Evolutionary conservation across 2,797 vertebrate genomes (phyloP).

Genomic region (Coregonus sp.): DNA sequence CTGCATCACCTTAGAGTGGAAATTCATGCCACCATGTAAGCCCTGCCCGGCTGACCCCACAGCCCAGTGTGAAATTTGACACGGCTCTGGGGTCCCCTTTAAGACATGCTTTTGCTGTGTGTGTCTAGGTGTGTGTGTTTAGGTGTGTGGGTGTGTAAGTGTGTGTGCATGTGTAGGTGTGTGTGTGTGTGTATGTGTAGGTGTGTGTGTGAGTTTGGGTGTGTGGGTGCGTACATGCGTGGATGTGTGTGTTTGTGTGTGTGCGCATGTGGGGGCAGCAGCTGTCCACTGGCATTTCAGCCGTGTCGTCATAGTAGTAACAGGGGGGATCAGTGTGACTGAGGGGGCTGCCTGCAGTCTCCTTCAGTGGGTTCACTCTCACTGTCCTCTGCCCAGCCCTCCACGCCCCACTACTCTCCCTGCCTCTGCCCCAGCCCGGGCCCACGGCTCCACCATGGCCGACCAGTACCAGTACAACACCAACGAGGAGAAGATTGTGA

Average conservation of each 20-base stretch:
- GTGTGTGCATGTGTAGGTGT: too few relatives aligned
- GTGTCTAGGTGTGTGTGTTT: neutral
- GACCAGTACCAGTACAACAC: conserved; percentile 77
- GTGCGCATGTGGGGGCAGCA: conserved; percentile 65
- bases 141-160: neutral
- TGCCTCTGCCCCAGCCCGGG: conserved; percentile 37
- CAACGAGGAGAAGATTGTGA: conserved; percentile 81
- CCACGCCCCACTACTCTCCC: conserved; percentile 15
- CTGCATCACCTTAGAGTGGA: conserved; percentile 55
- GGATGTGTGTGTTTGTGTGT: conserved; percentile 38
- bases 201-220: too few relatives aligned
- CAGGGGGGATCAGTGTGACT: conserved; percentile 56
- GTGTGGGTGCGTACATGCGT: too few relatives aligned
- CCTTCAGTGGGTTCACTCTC: conserved; percentile 47
- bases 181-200: too few relatives aligned
- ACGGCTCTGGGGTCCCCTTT: conserved; percentile 76
- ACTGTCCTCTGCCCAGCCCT: conserved; percentile 30
- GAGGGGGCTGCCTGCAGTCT: conserved; percentile 45
- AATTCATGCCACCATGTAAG: conserved; percentile 73
- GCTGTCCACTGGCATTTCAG: conserved; percentile 83
- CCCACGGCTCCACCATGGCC: conserved; percentile 74
- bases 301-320: conserved; percentile 71
- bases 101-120: conserved; percentile 63
- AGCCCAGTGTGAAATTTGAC: conserved; percentile 69
- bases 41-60: conserved; percentile 65